Percentiles rank a stretch among this genome's conserved stretches.
Evolutionary conservation across 2,113 vertebrate genomes (phyloP).

Genomic region (Penelope pileata): DNA sequence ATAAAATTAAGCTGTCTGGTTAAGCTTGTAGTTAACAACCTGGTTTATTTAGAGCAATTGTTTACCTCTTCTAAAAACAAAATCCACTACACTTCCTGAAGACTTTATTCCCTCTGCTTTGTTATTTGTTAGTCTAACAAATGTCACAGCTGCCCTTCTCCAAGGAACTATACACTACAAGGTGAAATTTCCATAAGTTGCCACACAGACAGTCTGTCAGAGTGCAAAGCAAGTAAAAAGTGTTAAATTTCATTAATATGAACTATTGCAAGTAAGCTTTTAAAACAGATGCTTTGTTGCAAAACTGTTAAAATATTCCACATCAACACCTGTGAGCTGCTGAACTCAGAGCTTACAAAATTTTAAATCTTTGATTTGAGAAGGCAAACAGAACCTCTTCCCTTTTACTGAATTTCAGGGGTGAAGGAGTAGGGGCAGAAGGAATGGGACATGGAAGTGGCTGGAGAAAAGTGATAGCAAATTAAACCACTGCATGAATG

Average conservation of each 20-base stretch:
- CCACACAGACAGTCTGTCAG: neutral
- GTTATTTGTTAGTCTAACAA: constrained; percentile 13
- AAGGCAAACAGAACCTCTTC: neutral
- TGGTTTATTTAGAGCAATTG: constrained; percentile 3
- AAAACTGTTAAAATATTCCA: constrained; percentile 1
- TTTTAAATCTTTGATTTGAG: neutral
- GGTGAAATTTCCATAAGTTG: constrained; percentile 11
- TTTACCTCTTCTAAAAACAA: constrained; percentile 5
- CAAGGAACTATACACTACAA: neutral
- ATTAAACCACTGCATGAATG: neutral
- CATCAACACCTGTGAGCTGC: neutral
- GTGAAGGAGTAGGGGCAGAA: neutral
- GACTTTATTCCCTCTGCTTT: neutral
- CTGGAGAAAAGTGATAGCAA: neutral
- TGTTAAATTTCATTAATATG: constrained; percentile 24
- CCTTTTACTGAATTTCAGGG: neutral
- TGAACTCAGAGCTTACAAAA: neutral
- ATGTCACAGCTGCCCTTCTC: constrained; percentile 14
- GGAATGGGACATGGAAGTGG: neutral
- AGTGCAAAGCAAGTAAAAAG: neutral
- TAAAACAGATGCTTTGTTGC: neutral
- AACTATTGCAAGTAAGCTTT: neutral
- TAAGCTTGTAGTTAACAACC: neutral
- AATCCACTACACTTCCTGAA: neutral
- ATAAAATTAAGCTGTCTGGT: constrained; percentile 14